Evolutionary conservation across 2,888 invertebrate genomes (phyloP).

Genomic region (Thera britannica): DNA sequence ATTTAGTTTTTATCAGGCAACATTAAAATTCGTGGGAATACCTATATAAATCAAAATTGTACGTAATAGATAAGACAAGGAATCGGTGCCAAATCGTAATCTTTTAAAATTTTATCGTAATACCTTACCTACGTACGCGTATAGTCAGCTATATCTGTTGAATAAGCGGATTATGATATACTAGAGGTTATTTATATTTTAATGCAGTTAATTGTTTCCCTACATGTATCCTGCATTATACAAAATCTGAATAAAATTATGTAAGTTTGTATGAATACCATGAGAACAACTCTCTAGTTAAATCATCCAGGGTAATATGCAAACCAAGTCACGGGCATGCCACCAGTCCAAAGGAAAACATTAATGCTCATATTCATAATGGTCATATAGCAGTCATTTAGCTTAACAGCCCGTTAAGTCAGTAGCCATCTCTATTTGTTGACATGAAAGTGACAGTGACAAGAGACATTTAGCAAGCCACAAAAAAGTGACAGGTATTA

Average conservation of each 20-base stretch:
- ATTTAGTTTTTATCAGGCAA: constrained; percentile 2
- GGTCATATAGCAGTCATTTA: too few relatives aligned
- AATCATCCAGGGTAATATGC: background rate
- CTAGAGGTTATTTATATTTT: too few relatives aligned
- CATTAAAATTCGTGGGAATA: constrained; percentile 6
- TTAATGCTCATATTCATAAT: background rate
- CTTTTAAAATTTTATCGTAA: constrained; percentile 1
- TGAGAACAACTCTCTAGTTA: too few relatives aligned
- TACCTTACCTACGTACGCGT: background rate
- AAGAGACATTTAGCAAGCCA: too few relatives aligned
- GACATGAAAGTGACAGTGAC: too few relatives aligned
- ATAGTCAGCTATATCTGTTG: background rate
- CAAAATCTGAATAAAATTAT: too few relatives aligned
- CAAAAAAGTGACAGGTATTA: too few relatives aligned
- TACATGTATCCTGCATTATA: too few relatives aligned
- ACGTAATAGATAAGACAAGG: constrained; percentile 6
- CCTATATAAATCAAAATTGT: constrained; percentile 7
- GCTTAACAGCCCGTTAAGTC: too few relatives aligned
- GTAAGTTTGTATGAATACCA: too few relatives aligned
- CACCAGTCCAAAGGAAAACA: background rate
- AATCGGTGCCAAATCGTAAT: constrained; percentile 2
- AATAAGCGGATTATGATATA: background rate
- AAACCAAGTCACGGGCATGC: background rate
- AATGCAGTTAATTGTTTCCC: too few relatives aligned
- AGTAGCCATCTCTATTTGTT: too few relatives aligned